phyloP scores from a whole-genome alignment of 2,113 vertebrate species.

The Fukomys damarensis region DNA sequence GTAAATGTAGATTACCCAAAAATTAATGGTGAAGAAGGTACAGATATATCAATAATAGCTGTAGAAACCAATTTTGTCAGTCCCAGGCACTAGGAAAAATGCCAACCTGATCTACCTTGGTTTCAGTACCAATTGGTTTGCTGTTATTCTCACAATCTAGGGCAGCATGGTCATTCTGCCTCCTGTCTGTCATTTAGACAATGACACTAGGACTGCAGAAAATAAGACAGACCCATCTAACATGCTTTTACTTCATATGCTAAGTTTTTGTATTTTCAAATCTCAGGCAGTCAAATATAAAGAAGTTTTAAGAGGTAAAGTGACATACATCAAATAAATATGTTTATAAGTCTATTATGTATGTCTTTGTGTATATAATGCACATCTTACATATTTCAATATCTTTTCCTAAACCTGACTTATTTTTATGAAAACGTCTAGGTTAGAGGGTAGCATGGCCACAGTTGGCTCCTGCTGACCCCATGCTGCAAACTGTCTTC shows the following conservation, averaged over 20 bases:
- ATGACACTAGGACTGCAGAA: not conserved
- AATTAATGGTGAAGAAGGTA: not conserved
- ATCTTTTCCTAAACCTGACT: not conserved
- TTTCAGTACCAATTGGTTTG: conserved; percentile 10
- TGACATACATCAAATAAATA: not conserved
- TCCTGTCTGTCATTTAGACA: not conserved
- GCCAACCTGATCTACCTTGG: not conserved
- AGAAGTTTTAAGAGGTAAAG: not conserved
- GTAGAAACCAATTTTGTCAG: not conserved
- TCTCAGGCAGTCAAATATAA: not conserved
- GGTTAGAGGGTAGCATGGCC: not conserved
- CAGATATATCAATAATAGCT: not conserved
- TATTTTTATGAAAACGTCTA: not conserved
- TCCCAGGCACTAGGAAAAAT: not conserved
- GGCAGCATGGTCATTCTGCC: not conserved
- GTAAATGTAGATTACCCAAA: not conserved
- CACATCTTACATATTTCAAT: not conserved
- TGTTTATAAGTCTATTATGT: not conserved
- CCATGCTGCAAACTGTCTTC: not conserved
- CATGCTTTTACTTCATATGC: not conserved
- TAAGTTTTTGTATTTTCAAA: not conserved
- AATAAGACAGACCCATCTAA: not conserved
- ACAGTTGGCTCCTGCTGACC: not conserved
- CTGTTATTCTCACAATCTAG: not conserved
- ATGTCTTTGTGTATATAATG: not conserved